These are phyloP conservation scores for Myopa testacea DNA, from an alignment of 2,888 invertebrate genomes.

Conservation along the genomic window DNA sequence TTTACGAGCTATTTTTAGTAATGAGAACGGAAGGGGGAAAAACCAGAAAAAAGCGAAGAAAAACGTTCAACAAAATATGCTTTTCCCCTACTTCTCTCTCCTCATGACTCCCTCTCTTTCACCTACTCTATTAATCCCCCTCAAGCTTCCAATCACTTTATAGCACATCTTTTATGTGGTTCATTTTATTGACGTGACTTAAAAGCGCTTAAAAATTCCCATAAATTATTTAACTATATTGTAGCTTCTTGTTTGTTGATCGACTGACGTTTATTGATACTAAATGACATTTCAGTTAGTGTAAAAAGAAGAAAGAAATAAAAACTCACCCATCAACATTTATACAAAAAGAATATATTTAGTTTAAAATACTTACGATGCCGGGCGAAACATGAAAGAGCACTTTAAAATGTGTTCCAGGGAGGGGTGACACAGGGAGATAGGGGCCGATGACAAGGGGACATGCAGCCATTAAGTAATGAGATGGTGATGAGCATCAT, in stretches of 20 bases:
- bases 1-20: background rate
- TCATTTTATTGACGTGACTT: background rate
- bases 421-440: background rate
- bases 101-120: background rate
- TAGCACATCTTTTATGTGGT: background rate
- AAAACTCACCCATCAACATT: background rate
- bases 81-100: background rate
- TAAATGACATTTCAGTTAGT: slow-evolving; percentile 39
- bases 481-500: background rate
- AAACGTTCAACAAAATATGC: background rate
- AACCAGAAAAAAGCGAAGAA: too few relatives aligned
- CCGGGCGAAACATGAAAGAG: slow-evolving; percentile 1
- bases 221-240: slow-evolving; percentile 1
- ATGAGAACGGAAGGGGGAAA: too few relatives aligned
- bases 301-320: background rate
- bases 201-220: slow-evolving; percentile 19
- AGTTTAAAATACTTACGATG: slow-evolving; percentile 2
- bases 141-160: background rate
- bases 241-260: slow-evolving; percentile 5
- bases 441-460: background rate
- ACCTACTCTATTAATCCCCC: background rate
- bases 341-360: background rate
- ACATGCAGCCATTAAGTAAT: too few relatives aligned
- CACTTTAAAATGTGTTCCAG: background rate
- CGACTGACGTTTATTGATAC: slow-evolving; percentile 41